These are phyloP conservation scores for Pantherophis alleghaniensis DNA, from an alignment of 2,797 vertebrate genomes.

Conservation along the genomic window DNA sequence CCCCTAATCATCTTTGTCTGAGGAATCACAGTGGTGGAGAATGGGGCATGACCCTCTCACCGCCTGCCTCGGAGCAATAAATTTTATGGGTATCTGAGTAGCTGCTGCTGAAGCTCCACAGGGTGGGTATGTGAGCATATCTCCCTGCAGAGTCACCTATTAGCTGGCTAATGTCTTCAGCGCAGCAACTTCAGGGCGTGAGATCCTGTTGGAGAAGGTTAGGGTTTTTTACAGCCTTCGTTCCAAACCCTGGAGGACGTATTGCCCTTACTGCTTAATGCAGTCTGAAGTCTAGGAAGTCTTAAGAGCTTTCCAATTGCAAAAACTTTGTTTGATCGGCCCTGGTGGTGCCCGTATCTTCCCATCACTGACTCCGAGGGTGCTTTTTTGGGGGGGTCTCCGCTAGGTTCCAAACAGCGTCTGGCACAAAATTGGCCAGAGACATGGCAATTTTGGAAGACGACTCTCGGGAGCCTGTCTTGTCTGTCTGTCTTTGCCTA, in stretches of 20 bases:
- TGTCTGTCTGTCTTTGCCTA: background rate
- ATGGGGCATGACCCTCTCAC: background rate
- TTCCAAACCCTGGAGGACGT: background rate
- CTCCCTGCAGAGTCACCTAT: background rate
- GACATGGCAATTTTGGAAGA: background rate
- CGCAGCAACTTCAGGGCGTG: background rate
- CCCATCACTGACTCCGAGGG: background rate
- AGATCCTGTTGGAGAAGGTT: background rate
- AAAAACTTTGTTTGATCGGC: background rate
- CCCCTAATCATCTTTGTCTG: background rate
- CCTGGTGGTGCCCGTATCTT: background rate
- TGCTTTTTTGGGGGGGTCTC: background rate
- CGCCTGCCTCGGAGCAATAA: background rate
- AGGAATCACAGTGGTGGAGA: background rate
- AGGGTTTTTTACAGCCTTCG: background rate
- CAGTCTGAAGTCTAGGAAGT: background rate
- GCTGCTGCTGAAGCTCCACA: background rate
- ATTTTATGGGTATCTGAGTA: background rate
- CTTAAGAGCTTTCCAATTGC: background rate
- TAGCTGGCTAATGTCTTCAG: background rate
- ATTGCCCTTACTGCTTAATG: background rate
- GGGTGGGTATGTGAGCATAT: background rate
- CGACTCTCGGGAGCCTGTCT: background rate
- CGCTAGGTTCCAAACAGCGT: background rate
- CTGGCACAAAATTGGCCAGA: background rate